Conservation (phyloP, 2,888 invertebrate genomes). For the Cetonia aurata region DNA sequence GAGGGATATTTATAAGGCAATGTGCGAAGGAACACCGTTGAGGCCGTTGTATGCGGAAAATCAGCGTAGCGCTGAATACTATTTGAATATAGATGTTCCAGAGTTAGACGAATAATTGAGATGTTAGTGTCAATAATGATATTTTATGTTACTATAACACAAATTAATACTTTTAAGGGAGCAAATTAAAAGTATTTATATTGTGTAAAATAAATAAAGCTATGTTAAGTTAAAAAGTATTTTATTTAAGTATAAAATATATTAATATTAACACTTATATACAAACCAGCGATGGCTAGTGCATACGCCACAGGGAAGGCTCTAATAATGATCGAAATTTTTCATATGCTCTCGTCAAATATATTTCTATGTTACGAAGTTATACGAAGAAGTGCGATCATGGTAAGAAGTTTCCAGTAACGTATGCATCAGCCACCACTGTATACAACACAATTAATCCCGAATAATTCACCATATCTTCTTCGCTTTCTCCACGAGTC, state of each 20-base stretch:
- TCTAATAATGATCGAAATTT: no score
- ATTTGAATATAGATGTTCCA: constrained; percentile 39
- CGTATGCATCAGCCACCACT: no score
- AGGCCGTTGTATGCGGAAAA: constrained; percentile 11
- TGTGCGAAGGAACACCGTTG: constrained; percentile 54
- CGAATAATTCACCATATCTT: constrained; percentile 48
- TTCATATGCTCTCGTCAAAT: no score
- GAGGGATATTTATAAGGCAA: constrained; percentile 63
- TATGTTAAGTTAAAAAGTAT: background rate
- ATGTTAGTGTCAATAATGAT: no score
- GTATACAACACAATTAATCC: no score
- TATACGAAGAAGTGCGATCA: no score
- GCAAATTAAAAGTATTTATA: constrained; percentile 3
- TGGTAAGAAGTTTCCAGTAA: no score
- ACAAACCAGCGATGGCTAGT: no score
- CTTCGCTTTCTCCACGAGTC: constrained; percentile 44
- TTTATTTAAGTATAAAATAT: background rate
- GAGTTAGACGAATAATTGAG: constrained; percentile 33
- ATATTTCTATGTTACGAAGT: no score
- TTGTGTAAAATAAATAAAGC: background rate
- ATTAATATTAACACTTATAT: no score
- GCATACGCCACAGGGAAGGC: no score
- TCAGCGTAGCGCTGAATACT: constrained; percentile 16
- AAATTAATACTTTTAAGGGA: background rate
- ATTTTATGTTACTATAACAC: no score